Evolutionary conservation across 2,797 vertebrate species (phyloP).

Genomic region (Amblyopsis hoosieri): DNA sequence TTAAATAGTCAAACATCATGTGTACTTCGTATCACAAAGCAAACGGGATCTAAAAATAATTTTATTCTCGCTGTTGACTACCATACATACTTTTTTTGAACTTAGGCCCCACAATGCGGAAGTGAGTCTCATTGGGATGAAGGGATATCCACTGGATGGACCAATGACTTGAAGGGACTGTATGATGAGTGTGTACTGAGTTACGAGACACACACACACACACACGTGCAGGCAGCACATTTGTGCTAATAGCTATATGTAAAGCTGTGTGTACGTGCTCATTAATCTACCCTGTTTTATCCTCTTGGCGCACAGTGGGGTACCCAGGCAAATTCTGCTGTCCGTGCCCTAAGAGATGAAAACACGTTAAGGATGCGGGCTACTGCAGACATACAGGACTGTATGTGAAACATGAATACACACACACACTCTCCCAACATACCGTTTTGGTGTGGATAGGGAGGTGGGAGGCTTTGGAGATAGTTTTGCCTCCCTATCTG

Average conservation of each 20-base stretch:
- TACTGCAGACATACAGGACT: constrained; percentile 1
- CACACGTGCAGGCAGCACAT: neutral
- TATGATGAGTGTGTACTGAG: neutral
- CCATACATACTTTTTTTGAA: too few species aligned
- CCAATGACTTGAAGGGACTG: neutral
- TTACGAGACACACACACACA: neutral
- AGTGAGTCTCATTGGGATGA: constrained; percentile 4
- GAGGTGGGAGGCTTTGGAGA: constrained; percentile 15
- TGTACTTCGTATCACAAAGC: too few species aligned
- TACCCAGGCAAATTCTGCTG: constrained; percentile 37
- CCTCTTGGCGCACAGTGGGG: constrained; percentile 34
- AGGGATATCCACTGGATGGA: constrained; percentile 18
- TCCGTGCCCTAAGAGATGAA: constrained; percentile 41
- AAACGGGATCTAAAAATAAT: too few species aligned
- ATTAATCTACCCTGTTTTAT: constrained; percentile 46
- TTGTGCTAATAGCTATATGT: neutral
- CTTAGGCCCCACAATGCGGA: too few species aligned
- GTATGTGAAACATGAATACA: neutral
- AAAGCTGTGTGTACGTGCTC: neutral
- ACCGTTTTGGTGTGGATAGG: constrained; percentile 41
- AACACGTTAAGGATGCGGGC: neutral
- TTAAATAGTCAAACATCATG: too few species aligned
- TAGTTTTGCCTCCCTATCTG: constrained; percentile 33
- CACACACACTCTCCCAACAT: constrained; percentile 10
- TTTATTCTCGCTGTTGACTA: too few species aligned